Percentiles rank a stretch among this genome's conserved stretches.
phyloP scores from a whole-genome alignment of 2,113 vertebrate genomes.

The Rhinoderma darwinii region DNA sequence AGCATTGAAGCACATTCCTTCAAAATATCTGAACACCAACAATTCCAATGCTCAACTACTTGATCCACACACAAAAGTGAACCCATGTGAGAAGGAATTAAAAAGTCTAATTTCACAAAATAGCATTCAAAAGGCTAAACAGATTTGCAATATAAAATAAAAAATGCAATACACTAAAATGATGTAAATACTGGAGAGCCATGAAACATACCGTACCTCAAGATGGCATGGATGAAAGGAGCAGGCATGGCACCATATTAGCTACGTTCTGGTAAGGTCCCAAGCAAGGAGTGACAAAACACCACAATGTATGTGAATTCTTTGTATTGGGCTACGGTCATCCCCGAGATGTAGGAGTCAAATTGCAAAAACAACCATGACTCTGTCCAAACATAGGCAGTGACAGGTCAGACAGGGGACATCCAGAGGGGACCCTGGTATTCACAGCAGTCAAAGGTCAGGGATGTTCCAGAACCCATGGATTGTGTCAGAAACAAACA shows the following conservation, averaged over 20 bases:
- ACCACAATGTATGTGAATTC: conserved; percentile 20
- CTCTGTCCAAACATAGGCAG: conserved; percentile 30
- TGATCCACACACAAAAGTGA: not conserved
- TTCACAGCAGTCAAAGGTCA: conserved; percentile 4
- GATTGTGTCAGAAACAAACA: not conserved
- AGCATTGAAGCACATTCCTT: not conserved
- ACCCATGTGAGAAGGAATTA: not conserved
- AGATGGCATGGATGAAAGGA: not conserved
- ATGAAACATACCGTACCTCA: not conserved
- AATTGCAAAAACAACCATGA: conserved; percentile 24
- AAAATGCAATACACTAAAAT: not conserved
- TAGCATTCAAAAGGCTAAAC: not conserved
- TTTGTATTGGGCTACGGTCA: conserved; percentile 15
- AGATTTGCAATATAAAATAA: not conserved
- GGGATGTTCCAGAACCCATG: conserved; percentile 29
- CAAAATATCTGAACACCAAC: not conserved
- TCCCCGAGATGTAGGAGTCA: conserved; percentile 8
- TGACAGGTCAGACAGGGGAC: conserved; percentile 4
- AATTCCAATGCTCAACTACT: too few species aligned
- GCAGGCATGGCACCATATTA: not conserved
- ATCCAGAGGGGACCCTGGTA: not conserved
- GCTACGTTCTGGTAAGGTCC: not conserved
- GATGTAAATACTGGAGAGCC: too few species aligned
- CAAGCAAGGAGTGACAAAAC: not conserved
- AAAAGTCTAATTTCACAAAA: not conserved